These are phyloP conservation scores for Periophthalmodon schlosseri DNA, from an alignment of 2,113 vertebrate species.

Conservation along the genomic window DNA sequence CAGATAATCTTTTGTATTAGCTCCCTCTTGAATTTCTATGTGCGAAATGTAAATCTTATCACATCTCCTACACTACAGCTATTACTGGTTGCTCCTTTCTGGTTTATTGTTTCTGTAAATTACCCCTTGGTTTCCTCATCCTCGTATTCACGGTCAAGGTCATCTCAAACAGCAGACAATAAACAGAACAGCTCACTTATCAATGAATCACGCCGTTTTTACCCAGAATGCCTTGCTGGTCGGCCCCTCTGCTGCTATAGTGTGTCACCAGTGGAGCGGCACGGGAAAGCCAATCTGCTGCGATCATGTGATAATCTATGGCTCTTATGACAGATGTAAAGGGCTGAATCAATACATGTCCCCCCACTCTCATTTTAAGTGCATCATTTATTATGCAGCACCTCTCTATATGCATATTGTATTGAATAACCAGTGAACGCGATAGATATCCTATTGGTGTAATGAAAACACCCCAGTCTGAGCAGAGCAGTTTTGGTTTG, in stretches of 20 bases:
- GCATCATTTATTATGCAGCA: constrained; percentile 72
- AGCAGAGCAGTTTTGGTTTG: background rate
- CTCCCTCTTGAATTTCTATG: background rate
- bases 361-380: constrained; percentile 63
- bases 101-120: constrained; percentile 6
- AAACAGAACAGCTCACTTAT: constrained; percentile 36
- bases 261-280: constrained; percentile 25
- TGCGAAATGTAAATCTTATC: constrained; percentile 1
- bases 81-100: background rate
- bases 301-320: constrained; percentile 65
- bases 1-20: background rate
- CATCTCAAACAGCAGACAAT: constrained; percentile 53
- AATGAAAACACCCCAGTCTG: constrained; percentile 45
- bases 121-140: constrained; percentile 1
- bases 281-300: constrained; percentile 53
- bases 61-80: background rate
- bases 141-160: background rate
- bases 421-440: constrained; percentile 40
- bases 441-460: constrained; percentile 35
- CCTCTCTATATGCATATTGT: constrained; percentile 57
- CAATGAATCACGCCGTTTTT: constrained; percentile 29
- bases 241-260: constrained; percentile 2
- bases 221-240: background rate
- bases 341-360: constrained; percentile 64
- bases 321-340: constrained; percentile 63